A percentile compares a stretch with the other conserved stretches of the same genome.
phyloP scores from a whole-genome alignment of 2,797 vertebrate species.

The Platalea minor region DNA sequence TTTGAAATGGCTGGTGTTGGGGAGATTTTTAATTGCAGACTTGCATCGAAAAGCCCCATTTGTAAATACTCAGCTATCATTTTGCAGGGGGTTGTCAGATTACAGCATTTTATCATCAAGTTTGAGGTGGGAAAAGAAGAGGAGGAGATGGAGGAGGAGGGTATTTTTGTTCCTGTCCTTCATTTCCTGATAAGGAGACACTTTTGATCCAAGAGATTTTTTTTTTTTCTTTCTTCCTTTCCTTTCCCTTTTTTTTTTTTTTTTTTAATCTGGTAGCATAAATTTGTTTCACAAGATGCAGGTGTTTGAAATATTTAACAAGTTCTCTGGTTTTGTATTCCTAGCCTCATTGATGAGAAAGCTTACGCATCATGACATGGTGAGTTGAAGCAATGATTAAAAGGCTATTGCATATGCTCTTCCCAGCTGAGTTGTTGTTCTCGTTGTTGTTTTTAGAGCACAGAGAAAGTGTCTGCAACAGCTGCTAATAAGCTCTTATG shows the following conservation, averaged over 20 bases:
- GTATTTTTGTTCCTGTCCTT: constrained; percentile 58
- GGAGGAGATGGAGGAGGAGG: constrained; percentile 54
- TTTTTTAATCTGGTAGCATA: neutral
- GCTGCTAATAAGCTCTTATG: constrained; percentile 63
- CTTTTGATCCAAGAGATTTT: constrained; percentile 17
- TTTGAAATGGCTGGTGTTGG: neutral
- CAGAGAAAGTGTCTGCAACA: constrained; percentile 48
- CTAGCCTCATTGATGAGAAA: constrained; percentile 52
- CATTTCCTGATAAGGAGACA: constrained; percentile 47
- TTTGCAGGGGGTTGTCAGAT: constrained; percentile 13
- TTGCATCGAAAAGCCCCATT: neutral
- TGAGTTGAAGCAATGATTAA: constrained; percentile 57
- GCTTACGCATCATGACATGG: constrained; percentile 29
- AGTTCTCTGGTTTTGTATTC: constrained; percentile 41
- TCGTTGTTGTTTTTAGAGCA: constrained; percentile 48
- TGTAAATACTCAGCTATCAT: constrained; percentile 2
- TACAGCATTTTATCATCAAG: constrained; percentile 26
- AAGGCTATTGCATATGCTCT: constrained; percentile 49
- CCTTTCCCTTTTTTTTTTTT: neutral
- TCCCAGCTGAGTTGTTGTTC: constrained; percentile 60
- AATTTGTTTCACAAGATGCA: constrained; percentile 37
- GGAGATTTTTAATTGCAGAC: neutral
- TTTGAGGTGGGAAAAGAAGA: constrained; percentile 54
- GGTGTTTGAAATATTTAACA: constrained; percentile 64
- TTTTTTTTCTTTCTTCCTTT: neutral